A percentile compares a stretch with the other conserved stretches of the same genome.
Evolutionary conservation across 2,888 invertebrate genomes (phyloP).

Genomic region (Xanthorhoe designata): DNA sequence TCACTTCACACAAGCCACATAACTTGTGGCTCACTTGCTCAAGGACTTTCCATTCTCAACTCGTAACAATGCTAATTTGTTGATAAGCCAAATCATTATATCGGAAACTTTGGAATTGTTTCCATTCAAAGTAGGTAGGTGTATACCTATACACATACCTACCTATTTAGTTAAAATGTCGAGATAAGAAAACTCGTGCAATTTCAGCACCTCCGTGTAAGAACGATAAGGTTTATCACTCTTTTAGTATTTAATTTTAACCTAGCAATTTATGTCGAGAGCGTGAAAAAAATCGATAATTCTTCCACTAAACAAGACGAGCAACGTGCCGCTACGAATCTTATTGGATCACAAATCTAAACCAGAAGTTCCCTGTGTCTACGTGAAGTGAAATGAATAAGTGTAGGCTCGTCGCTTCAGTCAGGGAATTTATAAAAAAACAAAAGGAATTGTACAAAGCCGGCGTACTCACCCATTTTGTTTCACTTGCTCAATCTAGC

Average conservation of each 20-base stretch:
- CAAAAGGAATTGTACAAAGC: slow-evolving; percentile 50
- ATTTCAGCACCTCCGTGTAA: slow-evolving; percentile 12
- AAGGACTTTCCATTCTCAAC: slow-evolving; percentile 15
- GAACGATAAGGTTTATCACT: slow-evolving; percentile 29
- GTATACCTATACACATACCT: background rate
- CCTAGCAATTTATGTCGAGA: slow-evolving; percentile 48
- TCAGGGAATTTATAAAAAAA: slow-evolving; percentile 45
- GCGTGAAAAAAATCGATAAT: slow-evolving; percentile 80
- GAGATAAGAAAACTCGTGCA: slow-evolving; percentile 19
- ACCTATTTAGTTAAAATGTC: slow-evolving; percentile 3
- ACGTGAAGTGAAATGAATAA: background rate
- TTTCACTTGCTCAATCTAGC: slow-evolving; percentile 50
- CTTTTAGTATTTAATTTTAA: slow-evolving; percentile 8
- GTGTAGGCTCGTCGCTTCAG: slow-evolving; percentile 7
- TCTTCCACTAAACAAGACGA: slow-evolving; percentile 61
- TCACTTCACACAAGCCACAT: slow-evolving; percentile 13
- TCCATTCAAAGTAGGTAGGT: background rate
- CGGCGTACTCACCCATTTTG: slow-evolving; percentile 81
- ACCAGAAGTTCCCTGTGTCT: slow-evolving; percentile 17
- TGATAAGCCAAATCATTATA: slow-evolving; percentile 3
- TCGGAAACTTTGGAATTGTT: slow-evolving; percentile 5
- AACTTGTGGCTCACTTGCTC: slow-evolving; percentile 12
- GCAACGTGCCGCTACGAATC: slow-evolving; percentile 45
- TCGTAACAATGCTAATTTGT: slow-evolving; percentile 5
- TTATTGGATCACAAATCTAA: slow-evolving; percentile 44